A percentile compares a stretch with the other conserved stretches of the same genome.
These are phyloP conservation scores for Bombyx mandarina DNA, from an alignment of 1,140 invertebrate genomes.

Conservation along the genomic window DNA sequence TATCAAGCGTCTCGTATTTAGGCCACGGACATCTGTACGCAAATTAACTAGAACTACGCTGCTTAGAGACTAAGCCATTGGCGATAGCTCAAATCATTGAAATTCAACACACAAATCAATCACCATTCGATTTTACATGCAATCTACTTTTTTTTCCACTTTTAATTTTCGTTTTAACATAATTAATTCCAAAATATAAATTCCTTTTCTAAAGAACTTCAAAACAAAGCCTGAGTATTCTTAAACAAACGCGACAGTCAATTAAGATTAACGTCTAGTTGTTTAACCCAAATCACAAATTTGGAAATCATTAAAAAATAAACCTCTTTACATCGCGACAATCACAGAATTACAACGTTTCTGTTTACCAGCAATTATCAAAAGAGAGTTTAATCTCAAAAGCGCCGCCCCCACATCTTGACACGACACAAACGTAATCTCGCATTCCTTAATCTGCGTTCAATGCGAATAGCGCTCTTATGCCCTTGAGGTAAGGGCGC, in stretches of 20 bases:
- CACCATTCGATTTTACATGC: no score
- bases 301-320: conserved; percentile 28
- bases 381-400: conserved; percentile 61
- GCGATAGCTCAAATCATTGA: no score
- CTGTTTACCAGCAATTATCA: conserved; percentile 52
- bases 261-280: not conserved
- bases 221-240: not conserved
- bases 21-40: no score
- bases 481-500: conserved; percentile 6
- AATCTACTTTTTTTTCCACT: no score
- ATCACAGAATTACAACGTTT: conserved; percentile 49
- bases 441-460: not conserved
- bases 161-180: no score
- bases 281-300: conserved; percentile 22
- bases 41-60: no score
- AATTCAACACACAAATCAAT: no score
- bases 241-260: not conserved
- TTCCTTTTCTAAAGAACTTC: not conserved
- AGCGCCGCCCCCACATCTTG: conserved; percentile 44
- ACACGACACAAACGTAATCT: conserved; percentile 5
- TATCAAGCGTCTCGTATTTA: no score
- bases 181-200: no score
- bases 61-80: no score
- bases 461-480: conserved; percentile 21
- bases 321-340: conserved; percentile 30